Conservation (phyloP, 35 echinoderm and acorn worm species). For the Patiria miniata region DNA sequence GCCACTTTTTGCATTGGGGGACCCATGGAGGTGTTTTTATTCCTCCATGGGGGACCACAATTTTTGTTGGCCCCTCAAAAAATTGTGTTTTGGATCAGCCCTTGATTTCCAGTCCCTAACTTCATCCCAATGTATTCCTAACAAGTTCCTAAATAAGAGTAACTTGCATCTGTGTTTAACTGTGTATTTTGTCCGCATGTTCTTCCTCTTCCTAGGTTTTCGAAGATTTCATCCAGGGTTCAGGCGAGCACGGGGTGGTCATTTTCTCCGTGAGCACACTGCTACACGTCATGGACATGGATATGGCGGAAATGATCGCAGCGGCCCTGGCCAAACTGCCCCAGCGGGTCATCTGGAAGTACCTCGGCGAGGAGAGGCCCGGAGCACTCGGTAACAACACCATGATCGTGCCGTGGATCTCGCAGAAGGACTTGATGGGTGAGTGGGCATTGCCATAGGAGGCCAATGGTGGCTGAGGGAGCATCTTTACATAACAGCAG, state of each 20-base stretch:
- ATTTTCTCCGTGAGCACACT: constrained; percentile 39
- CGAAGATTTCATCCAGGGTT: constrained; percentile 37
- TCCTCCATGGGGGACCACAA: too few relatives aligned
- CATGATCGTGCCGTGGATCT: constrained; percentile 31
- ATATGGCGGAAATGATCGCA: constrained; percentile 37
- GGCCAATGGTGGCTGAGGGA: neutral
- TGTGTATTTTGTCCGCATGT: neutral
- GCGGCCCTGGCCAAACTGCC: constrained; percentile 33
- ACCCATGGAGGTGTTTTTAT: too few relatives aligned
- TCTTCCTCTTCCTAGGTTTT: constrained; percentile 34
- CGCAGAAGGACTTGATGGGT: constrained; percentile 51
- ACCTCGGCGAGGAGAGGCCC: neutral
- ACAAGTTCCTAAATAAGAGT: too few relatives aligned
- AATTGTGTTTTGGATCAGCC: too few relatives aligned
- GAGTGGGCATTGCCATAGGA: neutral
- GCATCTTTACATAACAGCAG: neutral
- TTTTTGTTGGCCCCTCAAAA: too few relatives aligned
- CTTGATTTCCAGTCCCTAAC: too few relatives aligned
- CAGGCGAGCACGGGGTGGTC: constrained; percentile 24
- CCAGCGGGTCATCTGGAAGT: constrained; percentile 55
- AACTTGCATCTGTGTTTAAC: too few relatives aligned
- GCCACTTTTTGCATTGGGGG: too few relatives aligned
- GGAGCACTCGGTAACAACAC: constrained; percentile 19
- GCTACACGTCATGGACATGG: neutral
- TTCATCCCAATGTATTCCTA: too few relatives aligned